Percentiles rank a stretch among this genome's conserved stretches.
phyloP scores from a whole-genome alignment of 2,888 invertebrate species.

The Corythucha ciliata region DNA sequence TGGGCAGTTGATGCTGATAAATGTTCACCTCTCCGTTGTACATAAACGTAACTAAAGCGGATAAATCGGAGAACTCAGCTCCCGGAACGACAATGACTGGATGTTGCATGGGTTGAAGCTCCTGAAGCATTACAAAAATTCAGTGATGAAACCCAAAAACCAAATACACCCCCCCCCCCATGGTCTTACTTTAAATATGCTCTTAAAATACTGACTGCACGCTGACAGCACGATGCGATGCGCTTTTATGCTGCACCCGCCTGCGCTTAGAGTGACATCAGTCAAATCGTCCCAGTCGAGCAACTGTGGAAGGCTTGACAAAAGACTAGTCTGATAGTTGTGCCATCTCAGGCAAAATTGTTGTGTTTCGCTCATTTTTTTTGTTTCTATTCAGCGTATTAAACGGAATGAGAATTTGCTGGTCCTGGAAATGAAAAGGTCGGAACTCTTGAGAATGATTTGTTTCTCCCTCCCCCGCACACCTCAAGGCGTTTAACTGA shows the following conservation, averaged over 20 bases:
- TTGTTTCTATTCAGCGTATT: too few relatives aligned
- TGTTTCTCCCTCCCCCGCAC: too few relatives aligned
- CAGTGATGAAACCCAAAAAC: background rate
- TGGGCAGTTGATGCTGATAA: conserved; percentile 66
- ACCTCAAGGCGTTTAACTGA: too few relatives aligned
- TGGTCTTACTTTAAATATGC: conserved; percentile 65
- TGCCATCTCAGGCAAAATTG: conserved; percentile 81
- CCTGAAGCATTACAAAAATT: conserved; percentile 45
- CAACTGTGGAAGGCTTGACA: conserved; percentile 67
- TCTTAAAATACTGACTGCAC: conserved; percentile 83
- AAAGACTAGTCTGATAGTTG: conserved; percentile 65
- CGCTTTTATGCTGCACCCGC: conserved; percentile 71
- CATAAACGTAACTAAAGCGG: conserved; percentile 74
- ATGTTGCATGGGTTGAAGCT: conserved; percentile 57
- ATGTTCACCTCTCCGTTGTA: conserved; percentile 82
- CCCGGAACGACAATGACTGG: conserved; percentile 63
- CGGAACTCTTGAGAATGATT: too few relatives aligned
- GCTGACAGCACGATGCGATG: conserved; percentile 79
- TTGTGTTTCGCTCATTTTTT: conserved; percentile 48
- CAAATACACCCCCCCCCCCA: too few relatives aligned
- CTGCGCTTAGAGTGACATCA: conserved; percentile 79
- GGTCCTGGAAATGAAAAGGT: too few relatives aligned
- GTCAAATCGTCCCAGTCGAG: conserved; percentile 71
- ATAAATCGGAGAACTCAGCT: conserved; percentile 59
- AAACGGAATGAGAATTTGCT: too few relatives aligned